Conservation (phyloP, 2,797 vertebrate species). For the Cichlasoma orientale region DNA sequence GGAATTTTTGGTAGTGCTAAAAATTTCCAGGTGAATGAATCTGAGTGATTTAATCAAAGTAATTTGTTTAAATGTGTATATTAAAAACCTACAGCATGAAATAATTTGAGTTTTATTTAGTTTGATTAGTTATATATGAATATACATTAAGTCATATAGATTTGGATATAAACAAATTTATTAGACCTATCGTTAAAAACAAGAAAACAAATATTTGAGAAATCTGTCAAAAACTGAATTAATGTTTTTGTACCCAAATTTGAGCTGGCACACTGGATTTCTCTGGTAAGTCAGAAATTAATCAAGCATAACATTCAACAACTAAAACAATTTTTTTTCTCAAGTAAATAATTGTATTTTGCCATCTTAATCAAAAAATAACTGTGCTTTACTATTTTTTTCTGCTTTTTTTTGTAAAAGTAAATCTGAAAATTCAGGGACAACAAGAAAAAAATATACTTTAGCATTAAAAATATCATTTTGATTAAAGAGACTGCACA, state of each 20-base stretch:
- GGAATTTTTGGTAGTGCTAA: no score
- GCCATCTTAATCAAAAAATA: neutral
- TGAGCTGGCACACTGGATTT: neutral
- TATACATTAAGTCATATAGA: neutral
- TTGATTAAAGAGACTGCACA: neutral
- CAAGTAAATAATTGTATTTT: neutral
- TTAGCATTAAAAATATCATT: neutral
- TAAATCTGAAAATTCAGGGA: neutral
- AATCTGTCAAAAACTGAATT: neutral
- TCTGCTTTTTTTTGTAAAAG: neutral
- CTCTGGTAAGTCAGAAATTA: accelerated
- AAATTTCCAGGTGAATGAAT: neutral
- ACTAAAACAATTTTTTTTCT: no score
- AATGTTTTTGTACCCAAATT: neutral
- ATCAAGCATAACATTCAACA: neutral
- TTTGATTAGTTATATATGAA: neutral
- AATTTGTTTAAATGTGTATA: neutral
- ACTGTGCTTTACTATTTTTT: neutral
- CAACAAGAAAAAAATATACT: neutral
- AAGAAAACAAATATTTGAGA: neutral
- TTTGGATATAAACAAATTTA: neutral
- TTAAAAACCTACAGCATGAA: neutral
- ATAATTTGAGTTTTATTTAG: neutral
- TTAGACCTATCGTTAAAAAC: neutral
- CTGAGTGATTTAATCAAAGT: neutral